phyloP scores from a whole-genome alignment of 2,797 vertebrate genomes.

The Mormyrops boulengeri region DNA sequence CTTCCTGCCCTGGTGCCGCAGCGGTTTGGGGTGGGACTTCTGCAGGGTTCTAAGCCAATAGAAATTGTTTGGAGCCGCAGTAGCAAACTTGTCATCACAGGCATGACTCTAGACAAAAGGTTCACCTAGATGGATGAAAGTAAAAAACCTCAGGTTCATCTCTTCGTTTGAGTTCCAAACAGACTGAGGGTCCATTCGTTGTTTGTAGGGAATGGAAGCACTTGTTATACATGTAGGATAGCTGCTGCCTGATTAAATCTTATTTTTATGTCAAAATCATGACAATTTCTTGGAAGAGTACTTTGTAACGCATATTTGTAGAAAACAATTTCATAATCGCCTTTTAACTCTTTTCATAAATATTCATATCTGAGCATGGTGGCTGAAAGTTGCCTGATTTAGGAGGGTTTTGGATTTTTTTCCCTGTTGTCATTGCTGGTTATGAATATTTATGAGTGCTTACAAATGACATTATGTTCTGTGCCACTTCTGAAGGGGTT shows the following conservation, averaged over 20 bases:
- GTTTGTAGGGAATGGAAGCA: background rate
- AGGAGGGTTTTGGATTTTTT: background rate
- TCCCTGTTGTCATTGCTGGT: conserved; percentile 10
- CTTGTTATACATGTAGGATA: background rate
- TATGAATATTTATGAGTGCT: conserved; percentile 19
- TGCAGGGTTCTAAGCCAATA: background rate
- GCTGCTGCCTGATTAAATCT: background rate
- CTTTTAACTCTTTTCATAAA: conserved; percentile 10
- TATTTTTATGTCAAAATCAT: conserved; percentile 5
- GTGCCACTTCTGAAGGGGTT: conserved; percentile 2
- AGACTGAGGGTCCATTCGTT: background rate
- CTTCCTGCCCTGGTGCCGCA: background rate
- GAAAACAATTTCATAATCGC: background rate
- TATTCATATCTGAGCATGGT: conserved; percentile 14
- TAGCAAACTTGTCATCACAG: background rate
- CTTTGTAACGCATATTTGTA: conserved; percentile 15
- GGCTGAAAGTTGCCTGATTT: conserved; percentile 2
- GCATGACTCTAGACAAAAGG: background rate
- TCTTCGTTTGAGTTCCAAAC: background rate
- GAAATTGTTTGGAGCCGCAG: background rate
- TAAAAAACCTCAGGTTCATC: background rate
- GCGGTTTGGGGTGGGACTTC: background rate
- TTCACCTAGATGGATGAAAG: background rate
- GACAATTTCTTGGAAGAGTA: conserved; percentile 4
- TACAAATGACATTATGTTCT: conserved; percentile 19